Percentiles rank a stretch among this genome's conserved stretches.
These are phyloP conservation scores for Ptychochromis oligacanthus DNA, from an alignment of 2,113 vertebrate species.

Conservation along the genomic window DNA sequence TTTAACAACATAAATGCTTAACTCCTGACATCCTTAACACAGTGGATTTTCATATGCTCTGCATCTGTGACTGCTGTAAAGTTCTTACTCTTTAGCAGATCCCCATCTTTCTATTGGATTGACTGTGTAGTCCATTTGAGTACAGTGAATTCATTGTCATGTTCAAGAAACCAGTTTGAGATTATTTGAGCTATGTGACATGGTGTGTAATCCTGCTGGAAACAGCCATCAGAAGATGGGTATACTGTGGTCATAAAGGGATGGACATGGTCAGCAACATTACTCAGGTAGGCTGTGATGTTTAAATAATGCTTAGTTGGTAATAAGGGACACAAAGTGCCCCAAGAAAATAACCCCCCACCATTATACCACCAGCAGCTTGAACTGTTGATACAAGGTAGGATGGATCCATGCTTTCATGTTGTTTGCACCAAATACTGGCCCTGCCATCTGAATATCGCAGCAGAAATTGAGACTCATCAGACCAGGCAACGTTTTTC, in stretches of 20 bases:
- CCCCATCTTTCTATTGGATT: neutral
- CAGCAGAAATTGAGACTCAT: neutral
- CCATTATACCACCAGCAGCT: neutral
- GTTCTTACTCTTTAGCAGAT: neutral
- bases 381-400: neutral
- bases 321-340: no score
- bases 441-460: neutral
- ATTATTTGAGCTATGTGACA: neutral
- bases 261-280: no score
- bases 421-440: neutral
- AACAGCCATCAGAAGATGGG: neutral
- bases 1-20: neutral
- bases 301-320: no score
- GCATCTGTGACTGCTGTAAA: neutral
- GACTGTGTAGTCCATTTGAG: no score
- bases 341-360: no score
- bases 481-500: accelerated
- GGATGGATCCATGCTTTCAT: neutral
- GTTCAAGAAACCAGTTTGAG: neutral
- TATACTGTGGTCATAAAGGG: neutral
- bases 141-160: neutral
- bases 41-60: neutral
- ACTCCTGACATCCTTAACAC: neutral
- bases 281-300: no score
- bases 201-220: neutral